Evolutionary conservation across 1,140 invertebrate genomes (phyloP).

Genomic region (Pseudoatta argentina): DNA sequence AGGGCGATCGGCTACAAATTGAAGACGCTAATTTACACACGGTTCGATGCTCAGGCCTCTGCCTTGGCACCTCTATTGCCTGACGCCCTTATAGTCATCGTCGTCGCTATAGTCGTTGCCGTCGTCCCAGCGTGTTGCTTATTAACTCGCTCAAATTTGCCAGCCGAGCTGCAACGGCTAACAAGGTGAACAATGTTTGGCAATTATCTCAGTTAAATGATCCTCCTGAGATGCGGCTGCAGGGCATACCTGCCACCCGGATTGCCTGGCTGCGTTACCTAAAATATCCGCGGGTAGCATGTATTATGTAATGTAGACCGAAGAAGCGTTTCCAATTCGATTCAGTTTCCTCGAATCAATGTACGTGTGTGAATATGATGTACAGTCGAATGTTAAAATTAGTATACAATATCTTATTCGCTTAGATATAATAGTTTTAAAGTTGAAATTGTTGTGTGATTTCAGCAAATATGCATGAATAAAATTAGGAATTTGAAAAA

Average conservation of each 20-base stretch:
- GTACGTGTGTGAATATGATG: background rate
- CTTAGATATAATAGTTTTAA: background rate
- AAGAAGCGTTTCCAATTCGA: constrained; percentile 11
- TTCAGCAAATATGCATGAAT: background rate
- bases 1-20: constrained; percentile 84
- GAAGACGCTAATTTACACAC: constrained; percentile 86
- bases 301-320: background rate
- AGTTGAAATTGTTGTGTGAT: constrained; percentile 8
- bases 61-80: constrained; percentile 52
- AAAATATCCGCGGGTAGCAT: constrained; percentile 8
- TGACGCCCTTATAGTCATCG: constrained; percentile 18
- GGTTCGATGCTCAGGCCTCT: constrained; percentile 77
- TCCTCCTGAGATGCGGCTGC: constrained; percentile 77
- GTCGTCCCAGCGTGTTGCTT: constrained; percentile 77
- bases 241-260: constrained; percentile 56
- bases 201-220: constrained; percentile 86
- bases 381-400: background rate
- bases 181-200: constrained; percentile 86
- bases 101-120: constrained; percentile 48
- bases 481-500: constrained; percentile 13
- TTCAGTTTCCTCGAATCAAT: constrained; percentile 21
- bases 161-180: constrained; percentile 81
- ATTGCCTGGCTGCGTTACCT: constrained; percentile 34
- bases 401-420: background rate
- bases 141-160: constrained; percentile 85